Percentiles rank a stretch among this genome's conserved stretches.
phyloP scores from a whole-genome alignment of 2,113 vertebrate genomes.

The Dascyllus trimaculatus region DNA sequence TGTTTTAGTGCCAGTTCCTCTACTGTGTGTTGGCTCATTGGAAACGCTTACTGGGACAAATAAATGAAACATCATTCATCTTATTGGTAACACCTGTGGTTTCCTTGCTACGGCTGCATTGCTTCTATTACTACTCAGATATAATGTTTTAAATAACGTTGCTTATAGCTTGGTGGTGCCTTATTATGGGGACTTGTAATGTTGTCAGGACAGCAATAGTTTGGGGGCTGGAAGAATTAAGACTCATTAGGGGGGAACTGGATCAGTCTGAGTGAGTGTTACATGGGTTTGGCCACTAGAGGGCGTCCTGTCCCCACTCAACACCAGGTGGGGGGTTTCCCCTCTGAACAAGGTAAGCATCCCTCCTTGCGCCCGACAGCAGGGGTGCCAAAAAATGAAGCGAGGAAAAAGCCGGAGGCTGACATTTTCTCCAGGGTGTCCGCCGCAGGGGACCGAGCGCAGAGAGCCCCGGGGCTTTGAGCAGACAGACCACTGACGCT shows the following conservation, averaged over 20 bases:
- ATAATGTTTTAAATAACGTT: neutral
- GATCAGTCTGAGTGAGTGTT: neutral
- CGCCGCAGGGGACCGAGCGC: conserved; percentile 71
- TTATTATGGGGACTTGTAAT: neutral
- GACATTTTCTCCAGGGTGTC: conserved; percentile 73
- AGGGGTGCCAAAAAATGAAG: conserved; percentile 70
- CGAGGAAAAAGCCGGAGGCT: conserved; percentile 64
- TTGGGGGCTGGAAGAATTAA: neutral
- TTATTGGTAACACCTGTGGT: conserved; percentile 5
- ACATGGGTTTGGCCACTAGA: conserved; percentile 41
- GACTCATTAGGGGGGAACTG: neutral
- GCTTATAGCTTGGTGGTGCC: neutral
- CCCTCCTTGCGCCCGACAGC: conserved; percentile 34
- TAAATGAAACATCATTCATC: neutral
- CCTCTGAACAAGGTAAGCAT: conserved; percentile 46
- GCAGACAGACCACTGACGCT: conserved; percentile 46
- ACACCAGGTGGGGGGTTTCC: neutral
- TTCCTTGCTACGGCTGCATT: neutral
- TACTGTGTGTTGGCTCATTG: neutral
- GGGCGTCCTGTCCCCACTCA: conserved; percentile 42
- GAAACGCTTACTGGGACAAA: neutral
- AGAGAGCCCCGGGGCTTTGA: conserved; percentile 61
- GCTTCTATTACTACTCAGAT: neutral
- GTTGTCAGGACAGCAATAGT: neutral
- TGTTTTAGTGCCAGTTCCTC: neutral